Evolutionary conservation across 2,888 invertebrate genomes (phyloP).

Genomic region (Elegia similella): DNA sequence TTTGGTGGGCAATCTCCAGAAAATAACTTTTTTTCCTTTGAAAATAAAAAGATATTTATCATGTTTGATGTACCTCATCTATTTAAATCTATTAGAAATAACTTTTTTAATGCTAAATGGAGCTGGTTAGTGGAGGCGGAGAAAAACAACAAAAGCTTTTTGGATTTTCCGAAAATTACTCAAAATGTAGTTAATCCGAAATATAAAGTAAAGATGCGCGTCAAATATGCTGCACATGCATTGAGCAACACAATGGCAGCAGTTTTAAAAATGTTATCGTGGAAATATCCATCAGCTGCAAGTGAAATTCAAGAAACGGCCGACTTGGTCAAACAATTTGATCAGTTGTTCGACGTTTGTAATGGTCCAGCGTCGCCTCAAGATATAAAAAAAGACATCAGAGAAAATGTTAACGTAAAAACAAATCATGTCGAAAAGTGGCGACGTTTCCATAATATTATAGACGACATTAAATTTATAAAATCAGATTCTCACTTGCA

Average conservation of each 20-base stretch:
- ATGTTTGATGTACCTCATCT: background rate
- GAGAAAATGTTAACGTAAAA: background rate
- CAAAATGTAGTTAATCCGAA: too few relatives aligned
- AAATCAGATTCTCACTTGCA: too few relatives aligned
- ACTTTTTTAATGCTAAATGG: conserved; percentile 10
- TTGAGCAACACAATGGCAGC: background rate
- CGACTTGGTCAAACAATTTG: background rate
- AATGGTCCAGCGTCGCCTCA: background rate
- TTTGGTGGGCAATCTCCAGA: background rate
- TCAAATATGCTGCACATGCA: background rate
- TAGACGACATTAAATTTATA: too few relatives aligned
- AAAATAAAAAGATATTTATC: background rate
- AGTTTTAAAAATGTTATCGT: background rate
- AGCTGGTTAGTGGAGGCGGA: conserved; percentile 4
- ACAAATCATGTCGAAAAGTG: background rate
- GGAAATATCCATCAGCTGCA: background rate
- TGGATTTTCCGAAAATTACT: too few relatives aligned
- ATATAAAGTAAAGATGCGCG: too few relatives aligned
- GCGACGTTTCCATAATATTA: too few relatives aligned
- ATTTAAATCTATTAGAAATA: conserved; percentile 14
- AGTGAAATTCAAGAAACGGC: background rate
- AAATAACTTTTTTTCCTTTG: background rate
- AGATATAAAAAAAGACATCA: background rate
- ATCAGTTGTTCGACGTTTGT: background rate
- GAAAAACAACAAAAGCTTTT: conserved; percentile 1